Evolutionary conservation across 2,888 invertebrate genomes (phyloP).

Genomic region (Podabrus alpinus): DNA sequence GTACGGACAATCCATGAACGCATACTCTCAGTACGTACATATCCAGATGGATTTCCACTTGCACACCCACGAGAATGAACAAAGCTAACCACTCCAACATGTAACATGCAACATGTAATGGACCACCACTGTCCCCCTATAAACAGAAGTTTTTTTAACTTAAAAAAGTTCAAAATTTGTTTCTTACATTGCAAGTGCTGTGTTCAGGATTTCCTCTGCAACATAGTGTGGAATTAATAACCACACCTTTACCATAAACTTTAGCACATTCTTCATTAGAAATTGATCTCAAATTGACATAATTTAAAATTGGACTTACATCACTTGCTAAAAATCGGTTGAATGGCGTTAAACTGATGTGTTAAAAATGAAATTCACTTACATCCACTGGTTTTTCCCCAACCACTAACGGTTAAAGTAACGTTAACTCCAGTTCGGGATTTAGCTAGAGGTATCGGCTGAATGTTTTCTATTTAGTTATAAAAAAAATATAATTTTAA

Average conservation of each 20-base stretch:
- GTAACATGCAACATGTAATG: constrained; percentile 44
- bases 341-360: background rate
- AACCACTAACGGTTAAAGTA: constrained; percentile 37
- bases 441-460: constrained; percentile 31
- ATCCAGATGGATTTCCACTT: constrained; percentile 43
- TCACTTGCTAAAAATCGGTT: background rate
- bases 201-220: constrained; percentile 34
- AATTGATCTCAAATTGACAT: constrained; percentile 39
- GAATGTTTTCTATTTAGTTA: constrained; percentile 35
- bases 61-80: constrained; percentile 41
- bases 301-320: constrained; percentile 32
- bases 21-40: constrained; percentile 37
- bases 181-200: constrained; percentile 46
- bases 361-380: constrained; percentile 7
- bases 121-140: constrained; percentile 48
- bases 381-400: constrained; percentile 39
- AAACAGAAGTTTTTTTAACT: constrained; percentile 1
- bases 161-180: background rate
- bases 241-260: constrained; percentile 32
- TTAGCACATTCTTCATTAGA: constrained; percentile 38
- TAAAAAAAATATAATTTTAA: constrained; percentile 5
- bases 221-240: constrained; percentile 41
- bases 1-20: constrained; percentile 37
- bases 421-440: constrained; percentile 7
- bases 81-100: constrained; percentile 45